Evolutionary conservation across 1,140 invertebrate species (phyloP).

Genomic region (Cherax destructor): DNA sequence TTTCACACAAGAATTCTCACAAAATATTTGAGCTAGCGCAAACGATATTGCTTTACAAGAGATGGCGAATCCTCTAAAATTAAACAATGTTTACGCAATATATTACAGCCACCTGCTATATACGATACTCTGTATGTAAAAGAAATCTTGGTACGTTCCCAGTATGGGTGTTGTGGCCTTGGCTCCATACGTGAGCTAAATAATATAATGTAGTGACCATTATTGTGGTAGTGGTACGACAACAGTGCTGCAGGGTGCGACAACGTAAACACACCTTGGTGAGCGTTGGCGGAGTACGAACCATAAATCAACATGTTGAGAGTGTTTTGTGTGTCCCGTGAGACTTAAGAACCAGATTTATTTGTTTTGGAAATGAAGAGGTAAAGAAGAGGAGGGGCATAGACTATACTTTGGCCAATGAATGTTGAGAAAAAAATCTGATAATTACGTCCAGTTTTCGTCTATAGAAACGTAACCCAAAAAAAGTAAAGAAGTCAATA

Average conservation of each 20-base stretch:
- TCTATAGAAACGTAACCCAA: too few relatives aligned
- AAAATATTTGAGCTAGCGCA: background rate
- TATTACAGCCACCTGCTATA: background rate
- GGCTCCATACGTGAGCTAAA: background rate
- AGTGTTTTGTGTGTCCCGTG: background rate
- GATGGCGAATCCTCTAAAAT: background rate
- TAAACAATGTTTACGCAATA: background rate
- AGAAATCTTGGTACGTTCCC: background rate
- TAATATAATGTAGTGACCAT: background rate
- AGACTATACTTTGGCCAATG: background rate
- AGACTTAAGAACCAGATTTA: background rate
- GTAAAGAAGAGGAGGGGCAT: too few relatives aligned
- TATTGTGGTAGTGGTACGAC: background rate
- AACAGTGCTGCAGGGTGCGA: background rate
- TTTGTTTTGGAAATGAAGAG: background rate
- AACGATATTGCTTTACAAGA: background rate
- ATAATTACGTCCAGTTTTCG: background rate
- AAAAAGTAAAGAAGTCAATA: too few relatives aligned
- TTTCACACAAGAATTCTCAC: background rate
- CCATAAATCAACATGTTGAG: background rate
- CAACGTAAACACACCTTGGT: background rate
- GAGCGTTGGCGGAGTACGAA: background rate
- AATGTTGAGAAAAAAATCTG: background rate
- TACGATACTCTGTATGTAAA: slow-evolving; percentile 10
- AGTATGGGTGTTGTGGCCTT: background rate